Conservation (phyloP, 2,888 invertebrate genomes). For the Hydraecia micacea region DNA sequence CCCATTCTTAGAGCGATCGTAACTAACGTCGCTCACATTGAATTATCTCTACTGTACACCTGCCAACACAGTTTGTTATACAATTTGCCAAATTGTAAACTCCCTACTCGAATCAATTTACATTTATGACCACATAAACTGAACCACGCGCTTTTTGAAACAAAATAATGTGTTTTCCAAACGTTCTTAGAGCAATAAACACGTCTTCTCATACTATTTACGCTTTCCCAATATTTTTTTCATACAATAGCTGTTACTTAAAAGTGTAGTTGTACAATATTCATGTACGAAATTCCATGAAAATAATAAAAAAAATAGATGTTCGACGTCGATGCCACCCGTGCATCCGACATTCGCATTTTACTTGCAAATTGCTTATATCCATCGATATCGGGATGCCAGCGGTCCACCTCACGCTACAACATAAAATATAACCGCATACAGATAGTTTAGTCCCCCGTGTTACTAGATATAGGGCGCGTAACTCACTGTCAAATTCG, state of each 20-base stretch:
- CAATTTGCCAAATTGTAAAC: constrained; percentile 53
- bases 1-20: constrained; percentile 73
- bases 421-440: constrained; percentile 64
- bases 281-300: constrained; percentile 80
- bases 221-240: constrained; percentile 22
- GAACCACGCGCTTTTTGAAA: constrained; percentile 5
- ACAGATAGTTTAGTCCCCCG: constrained; percentile 55
- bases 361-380: constrained; percentile 89
- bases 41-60: constrained; percentile 72
- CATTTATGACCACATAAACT: constrained; percentile 42
- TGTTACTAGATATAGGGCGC: constrained; percentile 36
- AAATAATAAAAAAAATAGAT: constrained; percentile 80
- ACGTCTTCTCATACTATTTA: constrained; percentile 1
- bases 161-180: constrained; percentile 9
- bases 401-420: constrained; percentile 64
- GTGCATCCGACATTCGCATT: constrained; percentile 85
- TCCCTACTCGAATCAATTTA: constrained; percentile 42
- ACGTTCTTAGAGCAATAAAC: constrained; percentile 20
- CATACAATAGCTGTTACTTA: constrained; percentile 65
- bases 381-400: constrained; percentile 81
- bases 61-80: constrained; percentile 64
- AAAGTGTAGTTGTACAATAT: constrained; percentile 70
- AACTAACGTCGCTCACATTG: constrained; percentile 72
- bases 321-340: constrained; percentile 68
- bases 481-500: constrained; percentile 49